These are phyloP conservation scores for Lasioglossum oenotherae DNA, from an alignment of 2,888 invertebrate species.

Conservation along the genomic window DNA sequence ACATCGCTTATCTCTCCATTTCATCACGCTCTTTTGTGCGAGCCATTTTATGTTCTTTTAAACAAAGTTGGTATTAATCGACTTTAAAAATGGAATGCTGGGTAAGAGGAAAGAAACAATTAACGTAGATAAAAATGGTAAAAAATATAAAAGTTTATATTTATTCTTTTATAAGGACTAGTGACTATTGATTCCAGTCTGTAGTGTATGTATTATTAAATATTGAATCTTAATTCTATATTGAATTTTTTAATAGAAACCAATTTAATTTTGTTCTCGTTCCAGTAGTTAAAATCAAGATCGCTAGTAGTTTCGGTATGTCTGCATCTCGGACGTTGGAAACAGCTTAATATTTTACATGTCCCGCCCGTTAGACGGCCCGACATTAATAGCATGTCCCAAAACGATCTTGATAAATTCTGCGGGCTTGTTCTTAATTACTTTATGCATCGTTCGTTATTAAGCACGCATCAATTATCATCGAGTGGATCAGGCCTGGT, in stretches of 20 bases:
- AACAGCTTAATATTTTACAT: conserved; percentile 17
- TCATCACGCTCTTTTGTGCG: conserved; percentile 38
- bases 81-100: not conserved
- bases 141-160: not conserved
- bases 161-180: not conserved
- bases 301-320: not conserved
- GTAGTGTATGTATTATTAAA: not conserved
- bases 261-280: not conserved
- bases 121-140: not conserved
- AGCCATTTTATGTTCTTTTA: not conserved
- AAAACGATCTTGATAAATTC: conserved; percentile 68
- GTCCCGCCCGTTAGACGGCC: conserved; percentile 19
- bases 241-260: not conserved
- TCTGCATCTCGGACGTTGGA: not conserved
- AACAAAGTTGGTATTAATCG: not conserved
- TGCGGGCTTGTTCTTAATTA: conserved; percentile 73
- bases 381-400: conserved; percentile 55
- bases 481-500: conserved; percentile 62
- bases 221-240: not conserved
- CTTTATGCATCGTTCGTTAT: conserved; percentile 66
- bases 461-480: conserved; percentile 77
- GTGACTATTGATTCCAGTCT: not conserved
- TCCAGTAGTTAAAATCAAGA: not conserved
- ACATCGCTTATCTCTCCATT: conserved; percentile 64
- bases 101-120: not conserved